Conservation (phyloP, 2,797 vertebrate genomes). For the Botia almorhae region DNA sequence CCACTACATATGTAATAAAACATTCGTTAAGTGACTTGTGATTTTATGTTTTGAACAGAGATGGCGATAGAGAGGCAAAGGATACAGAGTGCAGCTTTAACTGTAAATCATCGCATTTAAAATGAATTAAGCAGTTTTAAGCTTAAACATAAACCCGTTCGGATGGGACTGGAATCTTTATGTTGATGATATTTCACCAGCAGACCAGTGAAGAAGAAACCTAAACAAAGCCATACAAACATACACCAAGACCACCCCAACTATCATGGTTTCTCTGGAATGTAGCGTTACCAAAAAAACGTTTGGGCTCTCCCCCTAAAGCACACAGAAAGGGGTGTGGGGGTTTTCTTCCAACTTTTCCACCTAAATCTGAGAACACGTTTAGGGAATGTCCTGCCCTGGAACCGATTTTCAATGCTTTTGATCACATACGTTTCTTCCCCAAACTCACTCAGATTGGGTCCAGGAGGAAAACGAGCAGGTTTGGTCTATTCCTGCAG, state of each 20-base stretch:
- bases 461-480: conserved; percentile 45
- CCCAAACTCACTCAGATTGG: conserved; percentile 34
- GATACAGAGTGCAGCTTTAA: too few species aligned
- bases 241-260: conserved; percentile 54
- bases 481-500: conserved; percentile 41
- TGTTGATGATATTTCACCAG: conserved; percentile 8
- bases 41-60: too few species aligned
- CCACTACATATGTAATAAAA: too few species aligned
- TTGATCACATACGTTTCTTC: conserved; percentile 41
- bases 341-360: conserved; percentile 19
- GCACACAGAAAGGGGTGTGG: conserved; percentile 36
- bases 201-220: conserved; percentile 41
- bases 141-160: background rate
- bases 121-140: background rate
- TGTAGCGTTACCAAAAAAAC: conserved; percentile 56
- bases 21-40: too few species aligned
- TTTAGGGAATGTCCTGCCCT: conserved; percentile 45
- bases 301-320: conserved; percentile 46
- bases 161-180: background rate
- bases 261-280: conserved; percentile 48
- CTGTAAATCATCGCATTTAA: background rate
- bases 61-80: too few species aligned
- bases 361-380: conserved; percentile 48
- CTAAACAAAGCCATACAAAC: conserved; percentile 22
- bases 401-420: conserved; percentile 52